Evolutionary conservation across 2,888 invertebrate species (phyloP), one percentile per base, ranked within the genome.

Genomic region (Melinaea menophilus): DNA sequence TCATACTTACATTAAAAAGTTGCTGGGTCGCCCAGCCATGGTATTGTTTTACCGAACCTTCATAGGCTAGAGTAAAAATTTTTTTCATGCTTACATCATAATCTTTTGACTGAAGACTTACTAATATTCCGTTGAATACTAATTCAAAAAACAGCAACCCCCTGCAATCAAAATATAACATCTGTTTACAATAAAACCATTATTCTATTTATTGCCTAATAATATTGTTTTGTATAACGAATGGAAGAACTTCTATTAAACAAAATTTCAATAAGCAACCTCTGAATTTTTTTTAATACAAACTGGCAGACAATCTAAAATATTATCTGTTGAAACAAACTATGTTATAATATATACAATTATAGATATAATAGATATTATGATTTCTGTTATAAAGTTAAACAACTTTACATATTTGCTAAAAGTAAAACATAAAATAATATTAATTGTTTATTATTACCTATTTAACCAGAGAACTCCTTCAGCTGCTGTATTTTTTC

Each of bases 1-100:
- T 11, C 12, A 58, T 45, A 88, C 90, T 88, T 90, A 95, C 95
- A 78, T 90, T 88, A 80, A 95, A 95, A 58, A 95, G 82, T 85
- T 94, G 94, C 76, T 94, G 94, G 3, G 94, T 93, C 74, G 95
- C 87, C 93, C 95, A 96, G 68, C 93, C 94, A 74, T 96, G 96
- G 78, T 95, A 94, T 66, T 92, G 92, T 79, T 95, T 94, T 31
- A 96, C 85, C 46, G 94, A 93, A 58, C 92, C 92, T 72, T 94
- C 92, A 79, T 96, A 96, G 0, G 96, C 94, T 65, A 89, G 84
- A 71, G 92, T 92, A 58, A 95, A 87, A 78, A 93, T 92, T 33
- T 91, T 91, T 62, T 92, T 92, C 74, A 95, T 86, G 75, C 92
- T 92, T 70, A 94, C 92, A 37, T 92, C 81, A 63, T 77, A 76